A percentile compares a stretch with the other conserved stretches of the same genome.
These are phyloP conservation scores for Zaprionus ornatus DNA, from an alignment of 1,140 invertebrate genomes.

Conservation along the genomic window DNA sequence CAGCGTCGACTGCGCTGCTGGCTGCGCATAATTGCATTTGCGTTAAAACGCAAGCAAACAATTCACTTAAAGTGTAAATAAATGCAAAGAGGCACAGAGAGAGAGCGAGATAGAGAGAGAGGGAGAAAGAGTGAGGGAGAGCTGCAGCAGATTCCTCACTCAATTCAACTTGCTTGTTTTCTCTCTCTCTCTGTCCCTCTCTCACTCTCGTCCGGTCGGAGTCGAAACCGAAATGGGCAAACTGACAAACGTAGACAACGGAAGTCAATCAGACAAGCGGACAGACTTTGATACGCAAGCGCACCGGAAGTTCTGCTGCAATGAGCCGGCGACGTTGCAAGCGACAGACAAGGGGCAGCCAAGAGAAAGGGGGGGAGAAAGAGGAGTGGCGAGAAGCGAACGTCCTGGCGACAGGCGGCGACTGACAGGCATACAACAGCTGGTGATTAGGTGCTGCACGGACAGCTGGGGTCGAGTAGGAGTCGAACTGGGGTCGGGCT, in stretches of 20 bases:
- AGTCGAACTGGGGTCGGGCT: background rate
- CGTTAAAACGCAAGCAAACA: constrained; percentile 81
- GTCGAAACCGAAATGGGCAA: constrained; percentile 79
- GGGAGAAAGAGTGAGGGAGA: constrained; percentile 18
- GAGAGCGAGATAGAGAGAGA: background rate
- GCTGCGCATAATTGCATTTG: constrained; percentile 68
- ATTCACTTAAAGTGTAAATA: constrained; percentile 82
- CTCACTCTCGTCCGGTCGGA: constrained; percentile 28
- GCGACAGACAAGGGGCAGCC: background rate
- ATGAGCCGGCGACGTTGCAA: constrained; percentile 57
- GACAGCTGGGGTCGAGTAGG: constrained; percentile 7
- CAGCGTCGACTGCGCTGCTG: constrained; percentile 30
- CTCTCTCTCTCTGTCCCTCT: background rate
- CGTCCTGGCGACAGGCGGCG: constrained; percentile 47
- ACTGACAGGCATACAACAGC: constrained; percentile 66
- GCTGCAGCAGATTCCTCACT: constrained; percentile 36
- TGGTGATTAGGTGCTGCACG: constrained; percentile 59
- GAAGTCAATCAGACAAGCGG: constrained; percentile 78
- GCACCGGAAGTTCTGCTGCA: constrained; percentile 77
- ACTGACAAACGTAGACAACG: constrained; percentile 79
- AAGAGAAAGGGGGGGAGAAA: background rate
- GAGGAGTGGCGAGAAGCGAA: constrained; percentile 5
- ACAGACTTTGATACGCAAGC: constrained; percentile 79
- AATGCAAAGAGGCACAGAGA: constrained; percentile 50
- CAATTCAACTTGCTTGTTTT: background rate